Base-by-base conservation (phyloP, 2,797 vertebrate genomes). In the Siniperca obscura region DNA sequence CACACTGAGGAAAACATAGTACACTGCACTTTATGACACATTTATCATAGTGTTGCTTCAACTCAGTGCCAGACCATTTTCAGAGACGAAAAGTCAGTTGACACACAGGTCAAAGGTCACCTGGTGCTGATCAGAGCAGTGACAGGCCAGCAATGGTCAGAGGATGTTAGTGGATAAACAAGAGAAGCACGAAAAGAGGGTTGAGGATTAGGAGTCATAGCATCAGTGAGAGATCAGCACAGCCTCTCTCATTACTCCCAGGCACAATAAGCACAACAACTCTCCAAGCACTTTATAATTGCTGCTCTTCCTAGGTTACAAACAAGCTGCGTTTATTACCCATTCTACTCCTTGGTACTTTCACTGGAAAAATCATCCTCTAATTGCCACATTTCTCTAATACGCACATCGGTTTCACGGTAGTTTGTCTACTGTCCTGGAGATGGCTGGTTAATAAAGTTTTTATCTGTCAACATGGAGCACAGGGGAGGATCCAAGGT, bases 321-420 rank as follows among this genome's bases (percentile, higher is more conserved):
- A 94, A 96, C 89, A 94, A 93, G 89, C 91, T 91, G 76, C 85
- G 86, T 92, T 92, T 94, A 93, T 93, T 94, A 91, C 87, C 81
- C 71, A 83, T 70, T 86, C 76, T 78, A 81, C 83, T 86, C 76
- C 81, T 90, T 71, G 10, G 83, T 86, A 80, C 80, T 89, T 93
- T 90, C 70, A 81, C 76, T 80, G 73, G 16, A 59, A 65, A 90
- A 86, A 89, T 90, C 83, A 75, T 76, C 66, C 67, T 88, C 92
- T 95, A 95, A 95, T 95, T 95, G 93, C 86, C 78, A 92, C 86
- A 90, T 95, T 94, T 93, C 87, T 87, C 85, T 86, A 92, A 94
- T 87, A 91, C 75, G 52, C 72, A 83, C 78, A 85, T 70, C 34
- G 70, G 87, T 94, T 93, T 92, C 87, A 90, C 70, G 82, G 82